Conservation (phyloP, 2,113 vertebrate genomes). For the Dascyllus trimaculatus region DNA sequence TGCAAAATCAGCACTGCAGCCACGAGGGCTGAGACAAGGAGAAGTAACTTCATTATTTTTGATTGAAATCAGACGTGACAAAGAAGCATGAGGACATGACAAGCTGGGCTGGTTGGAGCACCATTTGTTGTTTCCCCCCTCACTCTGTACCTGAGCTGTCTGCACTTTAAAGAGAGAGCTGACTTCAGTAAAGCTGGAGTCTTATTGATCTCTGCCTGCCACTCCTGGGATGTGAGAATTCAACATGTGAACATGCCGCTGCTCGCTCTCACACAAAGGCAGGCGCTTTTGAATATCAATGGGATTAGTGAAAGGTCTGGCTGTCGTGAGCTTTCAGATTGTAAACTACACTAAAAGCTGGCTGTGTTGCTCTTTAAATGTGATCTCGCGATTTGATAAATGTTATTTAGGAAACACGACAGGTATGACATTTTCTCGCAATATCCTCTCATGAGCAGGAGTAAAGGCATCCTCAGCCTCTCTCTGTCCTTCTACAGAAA, state of each 20-base stretch:
- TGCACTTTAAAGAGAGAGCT: constrained; percentile 41
- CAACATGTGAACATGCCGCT: constrained; percentile 21
- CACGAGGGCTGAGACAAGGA: neutral
- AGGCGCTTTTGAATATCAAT: constrained; percentile 59
- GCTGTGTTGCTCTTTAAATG: constrained; percentile 70
- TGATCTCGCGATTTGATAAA: constrained; percentile 70
- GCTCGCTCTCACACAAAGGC: neutral
- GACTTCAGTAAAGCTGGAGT: constrained; percentile 30
- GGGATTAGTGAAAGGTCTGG: constrained; percentile 73
- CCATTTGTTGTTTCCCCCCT: neutral
- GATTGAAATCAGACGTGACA: constrained; percentile 51
- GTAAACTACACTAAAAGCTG: constrained; percentile 57
- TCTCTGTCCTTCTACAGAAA: constrained; percentile 23
- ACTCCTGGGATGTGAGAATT: constrained; percentile 26
- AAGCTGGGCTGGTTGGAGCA: constrained; percentile 11
- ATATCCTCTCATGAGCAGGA: constrained; percentile 17
- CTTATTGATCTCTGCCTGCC: constrained; percentile 58
- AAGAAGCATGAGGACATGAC: constrained; percentile 35
- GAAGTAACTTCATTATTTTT: constrained; percentile 52
- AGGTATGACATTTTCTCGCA: constrained; percentile 71
- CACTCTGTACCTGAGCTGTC: constrained; percentile 35
- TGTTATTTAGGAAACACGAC: constrained; percentile 75
- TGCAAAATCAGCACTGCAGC: neutral
- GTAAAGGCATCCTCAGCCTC: constrained; percentile 31
- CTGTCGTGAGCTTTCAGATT: constrained; percentile 63